Evolutionary conservation across 1,140 invertebrate genomes (phyloP).

Genomic region (Penaeus chinensis): DNA sequence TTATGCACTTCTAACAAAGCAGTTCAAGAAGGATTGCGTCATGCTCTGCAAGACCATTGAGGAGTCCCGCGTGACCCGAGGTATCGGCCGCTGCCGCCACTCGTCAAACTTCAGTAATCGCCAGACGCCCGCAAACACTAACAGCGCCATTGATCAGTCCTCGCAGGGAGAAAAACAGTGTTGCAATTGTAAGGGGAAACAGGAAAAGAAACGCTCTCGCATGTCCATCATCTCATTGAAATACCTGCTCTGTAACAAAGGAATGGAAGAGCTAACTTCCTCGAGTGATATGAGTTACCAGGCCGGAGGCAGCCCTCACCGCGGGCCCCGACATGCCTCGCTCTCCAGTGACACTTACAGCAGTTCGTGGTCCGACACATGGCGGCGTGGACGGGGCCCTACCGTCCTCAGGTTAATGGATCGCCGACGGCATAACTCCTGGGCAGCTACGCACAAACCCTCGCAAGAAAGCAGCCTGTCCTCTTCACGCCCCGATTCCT

Average conservation of each 20-base stretch:
- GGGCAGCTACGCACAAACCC: constrained; percentile 88
- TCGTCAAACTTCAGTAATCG: constrained; percentile 90
- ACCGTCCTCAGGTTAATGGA: constrained; percentile 70
- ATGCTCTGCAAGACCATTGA: constrained; percentile 91
- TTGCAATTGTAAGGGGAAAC: constrained; percentile 77
- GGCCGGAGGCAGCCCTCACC: constrained; percentile 42
- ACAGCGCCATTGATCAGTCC: constrained; percentile 83
- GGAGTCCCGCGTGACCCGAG: constrained; percentile 87
- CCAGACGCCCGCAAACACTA: constrained; percentile 88
- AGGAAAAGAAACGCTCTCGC: constrained; percentile 67
- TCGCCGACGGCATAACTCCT: constrained; percentile 82
- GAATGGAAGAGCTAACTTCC: constrained; percentile 45
- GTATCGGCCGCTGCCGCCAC: constrained; percentile 85
- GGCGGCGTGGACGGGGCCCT: constrained; percentile 69
- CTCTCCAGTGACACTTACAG: constrained; percentile 54
- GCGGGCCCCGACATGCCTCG: constrained; percentile 55
- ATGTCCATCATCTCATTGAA: constrained; percentile 49
- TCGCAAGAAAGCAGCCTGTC: constrained; percentile 91
- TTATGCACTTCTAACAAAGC: constrained; percentile 96
- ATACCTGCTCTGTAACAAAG: constrained; percentile 51
- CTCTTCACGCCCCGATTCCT: constrained; percentile 83
- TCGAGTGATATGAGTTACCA: constrained; percentile 52
- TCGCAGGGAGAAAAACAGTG: constrained; percentile 76
- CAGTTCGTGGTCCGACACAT: constrained; percentile 58
- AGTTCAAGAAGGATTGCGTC: constrained; percentile 98